Conservation (phyloP, 1,140 invertebrate genomes). For the Lepidurus arcticus region DNA sequence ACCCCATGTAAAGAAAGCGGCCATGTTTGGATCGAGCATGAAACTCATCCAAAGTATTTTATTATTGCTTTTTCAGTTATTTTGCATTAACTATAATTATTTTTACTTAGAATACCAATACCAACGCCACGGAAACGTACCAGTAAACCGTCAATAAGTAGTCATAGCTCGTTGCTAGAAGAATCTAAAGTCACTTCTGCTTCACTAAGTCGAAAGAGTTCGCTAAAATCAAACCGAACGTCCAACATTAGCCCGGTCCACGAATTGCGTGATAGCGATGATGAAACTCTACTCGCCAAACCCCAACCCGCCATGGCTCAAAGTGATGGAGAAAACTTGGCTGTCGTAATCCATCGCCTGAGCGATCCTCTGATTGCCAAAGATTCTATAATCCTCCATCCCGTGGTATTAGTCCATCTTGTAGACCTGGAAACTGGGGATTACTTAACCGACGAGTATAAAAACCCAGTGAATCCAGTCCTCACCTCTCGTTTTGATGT, state of each 20-base stretch:
- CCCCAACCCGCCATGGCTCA: neutral
- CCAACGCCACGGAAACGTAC: neutral
- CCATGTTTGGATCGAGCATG: neutral
- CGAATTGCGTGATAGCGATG: neutral
- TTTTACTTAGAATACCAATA: neutral
- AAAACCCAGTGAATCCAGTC: neutral
- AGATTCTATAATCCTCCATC: neutral
- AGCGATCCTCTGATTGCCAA: conserved; percentile 3
- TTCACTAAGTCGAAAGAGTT: neutral
- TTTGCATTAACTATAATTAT: neutral
- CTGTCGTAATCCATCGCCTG: neutral
- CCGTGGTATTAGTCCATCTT: conserved; percentile 23
- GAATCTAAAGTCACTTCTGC: neutral
- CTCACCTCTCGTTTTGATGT: neutral
- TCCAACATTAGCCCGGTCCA: conserved; percentile 23
- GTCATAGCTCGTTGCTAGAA: neutral
- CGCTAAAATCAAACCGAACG: neutral
- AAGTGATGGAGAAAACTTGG: neutral
- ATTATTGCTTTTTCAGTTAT: neutral
- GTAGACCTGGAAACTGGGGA: conserved; percentile 16
- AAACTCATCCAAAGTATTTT: neutral
- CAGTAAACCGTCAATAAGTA: neutral
- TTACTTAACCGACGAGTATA: neutral
- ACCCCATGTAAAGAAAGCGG: neutral
- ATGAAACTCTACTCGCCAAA: neutral